A percentile compares a stretch with the other conserved stretches of the same genome.
Evolutionary conservation across 2,888 invertebrate genomes (phyloP).

Genomic region (Apoda limacodes): DNA sequence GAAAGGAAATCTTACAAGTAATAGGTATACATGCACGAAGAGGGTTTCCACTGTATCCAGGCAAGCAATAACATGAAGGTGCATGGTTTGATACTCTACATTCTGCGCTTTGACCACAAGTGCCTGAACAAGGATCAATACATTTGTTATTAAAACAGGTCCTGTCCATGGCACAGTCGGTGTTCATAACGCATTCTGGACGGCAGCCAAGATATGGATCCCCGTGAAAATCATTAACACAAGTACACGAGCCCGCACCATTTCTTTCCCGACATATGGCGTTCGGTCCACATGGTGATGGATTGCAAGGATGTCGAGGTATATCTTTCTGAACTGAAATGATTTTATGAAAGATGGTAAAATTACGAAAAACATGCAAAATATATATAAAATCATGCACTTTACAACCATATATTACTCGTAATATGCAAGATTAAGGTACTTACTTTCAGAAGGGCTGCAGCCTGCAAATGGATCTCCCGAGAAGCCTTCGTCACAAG

Average conservation of each 20-base stretch:
- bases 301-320: slow-evolving; percentile 79
- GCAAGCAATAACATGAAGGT: slow-evolving; percentile 80
- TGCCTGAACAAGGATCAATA: slow-evolving; percentile 81
- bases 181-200: slow-evolving; percentile 84
- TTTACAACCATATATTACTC: background rate
- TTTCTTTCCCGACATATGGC: slow-evolving; percentile 81
- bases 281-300: slow-evolving; percentile 84
- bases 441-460: slow-evolving; percentile 70
- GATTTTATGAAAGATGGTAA: slow-evolving; percentile 20
- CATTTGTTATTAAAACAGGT: slow-evolving; percentile 85
- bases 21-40: slow-evolving; percentile 73
- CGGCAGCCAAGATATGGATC: slow-evolving; percentile 84
- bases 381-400: slow-evolving; percentile 6
- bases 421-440: background rate
- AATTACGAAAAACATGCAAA: slow-evolving; percentile 21
- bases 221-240: slow-evolving; percentile 79
- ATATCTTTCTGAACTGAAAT: slow-evolving; percentile 68
- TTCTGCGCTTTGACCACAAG: slow-evolving; percentile 82
- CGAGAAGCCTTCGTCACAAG: slow-evolving; percentile 78
- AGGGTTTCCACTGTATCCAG: slow-evolving; percentile 79
- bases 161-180: slow-evolving; percentile 77
- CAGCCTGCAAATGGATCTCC: slow-evolving; percentile 87
- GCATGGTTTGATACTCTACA: slow-evolving; percentile 81
- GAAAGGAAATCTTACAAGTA: slow-evolving; percentile 69
- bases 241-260: slow-evolving; percentile 82